phyloP scores from a whole-genome alignment of 2,888 invertebrate genomes.

The Spisula solida region DNA sequence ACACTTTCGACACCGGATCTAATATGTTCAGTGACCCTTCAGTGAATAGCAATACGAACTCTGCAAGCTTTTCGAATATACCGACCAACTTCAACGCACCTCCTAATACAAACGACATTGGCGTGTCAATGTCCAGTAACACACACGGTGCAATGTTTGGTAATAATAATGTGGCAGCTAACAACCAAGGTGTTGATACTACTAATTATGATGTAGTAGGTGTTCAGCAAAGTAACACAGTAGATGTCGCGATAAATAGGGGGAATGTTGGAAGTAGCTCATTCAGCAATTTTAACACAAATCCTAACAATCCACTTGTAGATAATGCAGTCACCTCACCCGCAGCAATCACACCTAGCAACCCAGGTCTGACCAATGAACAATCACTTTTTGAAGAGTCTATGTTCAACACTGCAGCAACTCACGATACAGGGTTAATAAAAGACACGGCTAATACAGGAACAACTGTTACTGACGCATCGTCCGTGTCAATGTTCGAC shows the following conservation, averaged over 20 bases:
- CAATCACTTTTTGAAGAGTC: neutral
- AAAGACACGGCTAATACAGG: neutral
- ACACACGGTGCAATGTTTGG: too few relatives aligned
- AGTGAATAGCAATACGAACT: neutral
- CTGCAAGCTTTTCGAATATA: conserved; percentile 4
- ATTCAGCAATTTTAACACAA: neutral
- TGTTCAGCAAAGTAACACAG: neutral
- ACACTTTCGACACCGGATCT: too few relatives aligned
- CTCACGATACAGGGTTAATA: neutral
- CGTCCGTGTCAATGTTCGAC: neutral
- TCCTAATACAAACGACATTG: neutral
- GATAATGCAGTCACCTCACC: neutral
- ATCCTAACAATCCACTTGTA: neutral
- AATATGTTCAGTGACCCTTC: too few relatives aligned
- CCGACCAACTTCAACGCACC: neutral
- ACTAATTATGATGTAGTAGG: neutral
- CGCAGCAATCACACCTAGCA: neutral
- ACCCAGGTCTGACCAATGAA: neutral
- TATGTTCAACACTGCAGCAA: neutral
- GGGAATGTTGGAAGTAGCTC: neutral
- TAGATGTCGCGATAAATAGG: neutral
- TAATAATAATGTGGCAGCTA: neutral
- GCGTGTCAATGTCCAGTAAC: neutral
- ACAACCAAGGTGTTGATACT: neutral
- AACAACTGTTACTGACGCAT: neutral